Conservation (phyloP, 2,797 vertebrate species). For the Siniperca obscura region DNA sequence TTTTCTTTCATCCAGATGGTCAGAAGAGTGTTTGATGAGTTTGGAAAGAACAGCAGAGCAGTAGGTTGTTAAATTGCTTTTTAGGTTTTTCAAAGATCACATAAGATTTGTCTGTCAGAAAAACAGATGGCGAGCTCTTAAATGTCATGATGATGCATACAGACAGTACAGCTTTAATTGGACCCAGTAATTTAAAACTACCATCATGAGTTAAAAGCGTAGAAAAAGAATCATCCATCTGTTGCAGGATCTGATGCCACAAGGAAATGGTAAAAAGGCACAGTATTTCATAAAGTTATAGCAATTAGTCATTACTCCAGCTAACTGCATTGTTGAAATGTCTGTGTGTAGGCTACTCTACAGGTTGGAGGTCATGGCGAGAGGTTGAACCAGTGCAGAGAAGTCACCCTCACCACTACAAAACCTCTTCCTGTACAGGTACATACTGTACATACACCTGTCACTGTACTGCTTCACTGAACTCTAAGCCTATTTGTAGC, state of each 20-base stretch:
- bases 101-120: neutral
- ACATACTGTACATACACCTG: neutral
- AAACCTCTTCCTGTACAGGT: conserved; percentile 92
- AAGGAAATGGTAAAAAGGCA: neutral
- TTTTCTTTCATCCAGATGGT: neutral
- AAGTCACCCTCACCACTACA: conserved; percentile 92
- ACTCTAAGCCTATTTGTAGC: neutral
- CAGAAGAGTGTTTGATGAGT: neutral
- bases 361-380: conserved; percentile 97
- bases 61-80: neutral
- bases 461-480: neutral
- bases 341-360: conserved; percentile 88
- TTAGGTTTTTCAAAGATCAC: neutral
- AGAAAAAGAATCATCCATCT: neutral
- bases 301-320: neutral
- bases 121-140: conserved; percentile 10
- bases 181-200: neutral
- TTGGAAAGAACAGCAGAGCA: neutral
- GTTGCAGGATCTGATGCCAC: neutral
- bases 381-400: conserved; percentile 92
- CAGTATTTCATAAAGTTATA: neutral
- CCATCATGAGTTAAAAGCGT: neutral
- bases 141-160: neutral
- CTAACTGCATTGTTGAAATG: neutral
- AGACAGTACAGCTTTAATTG: conserved; percentile 2